Base-by-base conservation (phyloP, 37 sponge, comb jelly and placozoan genomes). In the Eunapius fragilis region DNA sequence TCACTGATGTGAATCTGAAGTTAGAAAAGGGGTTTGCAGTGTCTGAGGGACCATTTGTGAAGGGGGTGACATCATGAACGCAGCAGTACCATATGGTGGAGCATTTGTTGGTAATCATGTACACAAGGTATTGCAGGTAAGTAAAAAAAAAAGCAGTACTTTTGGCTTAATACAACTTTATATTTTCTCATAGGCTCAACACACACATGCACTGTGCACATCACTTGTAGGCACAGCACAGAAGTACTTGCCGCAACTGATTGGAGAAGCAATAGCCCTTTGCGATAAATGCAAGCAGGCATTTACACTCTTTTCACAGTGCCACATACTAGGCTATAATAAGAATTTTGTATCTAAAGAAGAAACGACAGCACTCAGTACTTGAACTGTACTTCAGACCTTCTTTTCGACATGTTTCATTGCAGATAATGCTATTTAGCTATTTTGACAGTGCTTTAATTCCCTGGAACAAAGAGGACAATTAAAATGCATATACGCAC, bases 81-180 rank as follows among this genome's bases (percentile, higher is more conserved):
- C 83, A 82, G 27, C 71, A 82, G 22, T 88, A 88, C 49, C 41
- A 41, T 76, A 69, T n/a, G 33, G 83, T 30, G 88, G 88, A 3
- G 25, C 88, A 23, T 88, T 88, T 82, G 70, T 81, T 17, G 88
- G 88, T 22, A 88, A 88, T 38, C 88, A 88, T 69, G 82, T 88
- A 23, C 77, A 88, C 78, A 73, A 71, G 25, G 31, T 38, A 69
- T 71, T 88, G 49, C 35, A 88, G 71, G 82, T 88, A 69, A 74
- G 41, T 47, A 19, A 24, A 72, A 73, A 41, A 41, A 41, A 4
- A 58, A 27, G 47, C 24, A 69, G 25, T 13, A 25, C 25, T 33
- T 33, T 23, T 81, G 74, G 37, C 22, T 22, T 50, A 34, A 17
- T 9, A 9, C 6, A 9, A 41, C 3, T 41, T 9, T 6, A 41